Evolutionary conservation across 1,140 invertebrate species (phyloP).

Genomic region (Platyscapa corneri): DNA sequence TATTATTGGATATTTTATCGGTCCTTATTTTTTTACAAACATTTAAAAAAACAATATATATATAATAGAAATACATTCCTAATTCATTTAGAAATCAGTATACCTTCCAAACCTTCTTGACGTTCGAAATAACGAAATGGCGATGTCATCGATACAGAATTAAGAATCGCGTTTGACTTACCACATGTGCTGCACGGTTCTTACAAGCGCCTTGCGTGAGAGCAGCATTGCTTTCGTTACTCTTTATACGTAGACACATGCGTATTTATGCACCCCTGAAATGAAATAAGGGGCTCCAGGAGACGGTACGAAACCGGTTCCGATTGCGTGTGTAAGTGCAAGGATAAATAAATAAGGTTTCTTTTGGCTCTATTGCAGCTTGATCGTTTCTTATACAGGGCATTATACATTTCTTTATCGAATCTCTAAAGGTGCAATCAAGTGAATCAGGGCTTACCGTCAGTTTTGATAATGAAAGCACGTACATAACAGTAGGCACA

Average conservation of each 20-base stretch:
- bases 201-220: neutral
- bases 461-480: neutral
- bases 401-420: constrained; percentile 32
- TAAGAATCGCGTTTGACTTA: neutral
- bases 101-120: neutral
- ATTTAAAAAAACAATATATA: neutral
- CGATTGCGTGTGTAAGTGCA: constrained; percentile 17
- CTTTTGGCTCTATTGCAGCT: constrained; percentile 18
- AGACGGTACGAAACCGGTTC: constrained; percentile 33
- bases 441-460: constrained; percentile 1
- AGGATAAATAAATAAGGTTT: constrained; percentile 51
- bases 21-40: neutral
- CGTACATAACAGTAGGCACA: neutral
- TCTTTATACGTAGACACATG: neutral
- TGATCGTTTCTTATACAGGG: neutral
- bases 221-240: neutral
- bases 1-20: neutral
- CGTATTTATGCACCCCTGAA: neutral
- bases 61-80: neutral
- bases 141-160: neutral
- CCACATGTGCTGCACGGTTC: neutral
- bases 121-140: neutral
- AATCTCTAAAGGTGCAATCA: constrained; percentile 26
- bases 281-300: neutral
- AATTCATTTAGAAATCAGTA: neutral